Base-by-base conservation (phyloP, 1,140 invertebrate species). In the Leucophenga varia region DNA sequence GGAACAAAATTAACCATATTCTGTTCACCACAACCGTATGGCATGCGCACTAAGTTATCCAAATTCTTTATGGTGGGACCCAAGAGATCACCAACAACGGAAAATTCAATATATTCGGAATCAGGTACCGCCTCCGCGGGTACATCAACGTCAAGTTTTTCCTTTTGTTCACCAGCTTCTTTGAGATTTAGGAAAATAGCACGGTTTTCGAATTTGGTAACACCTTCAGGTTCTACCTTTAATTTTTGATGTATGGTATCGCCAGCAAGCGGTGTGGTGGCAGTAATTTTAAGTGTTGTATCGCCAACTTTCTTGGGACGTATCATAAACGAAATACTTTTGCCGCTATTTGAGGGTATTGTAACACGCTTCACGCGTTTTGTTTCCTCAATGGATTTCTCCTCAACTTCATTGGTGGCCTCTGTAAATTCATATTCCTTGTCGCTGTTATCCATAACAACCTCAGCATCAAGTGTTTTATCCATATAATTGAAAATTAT, bases 1-100 rank as follows among this genome's bases (percentile, higher is more conserved):
- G 93, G 92, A 12, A 95, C 90, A 64, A 95, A 90, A 61, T 92
- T 91, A 0, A 95, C 76, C 88, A 97, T 93, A 68, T 96, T 97
- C 73, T 97, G 94, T 79, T 97, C 94, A 21, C 93, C 93, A 76
- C 94, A 97, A 2, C 91, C 93, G 55, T 86, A 90, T 1, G 94
- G 93, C 81, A 93, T 85, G 64, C 82, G 81, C 9, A 97, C 82
- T 9, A 97, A 76, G 49, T 84, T 83, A 14, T 86, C 85, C 13
- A 91, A 72, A 70, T 91, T 88, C 16, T 83, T 81, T n/a, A 92
- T 83, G 19, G 85, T 84, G 2, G 88, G 83, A 3, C 88, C 89
- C 18, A 92, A 67, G 17, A 92, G 81, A 73, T 91, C 89, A 18
- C 87, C 86, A 47, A 90, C 84, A 19, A 83, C 83, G 8, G 87